Base-by-base conservation (phyloP, 2,888 invertebrate genomes). In the Volucella inflata region DNA sequence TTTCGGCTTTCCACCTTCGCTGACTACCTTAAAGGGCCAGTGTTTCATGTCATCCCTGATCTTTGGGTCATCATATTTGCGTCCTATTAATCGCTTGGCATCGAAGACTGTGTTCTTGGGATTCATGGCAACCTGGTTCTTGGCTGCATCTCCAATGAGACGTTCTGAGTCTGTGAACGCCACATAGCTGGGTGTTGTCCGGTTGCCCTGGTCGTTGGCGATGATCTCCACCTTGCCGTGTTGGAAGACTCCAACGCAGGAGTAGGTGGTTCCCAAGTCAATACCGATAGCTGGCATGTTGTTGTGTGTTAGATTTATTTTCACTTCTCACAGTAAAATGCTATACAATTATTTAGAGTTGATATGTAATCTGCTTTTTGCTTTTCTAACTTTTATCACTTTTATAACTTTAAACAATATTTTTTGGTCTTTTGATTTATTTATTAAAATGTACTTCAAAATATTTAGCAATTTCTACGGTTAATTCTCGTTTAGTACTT, bases 251-350 rank as follows among this genome's bases (percentile, higher is more conserved):
- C 95, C 96, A 42, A 96, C 96, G 89, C 96, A 96, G 70, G 96
- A 96, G 92, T 95, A 97, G 11, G 96, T 96, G 59, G 96, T 97
- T 64, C 96, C 96, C 88, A 96, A 93, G 92, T 97, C 97, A 90
- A 97, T 96, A 84, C 96, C 96, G 87, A 96, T 94, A 57, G 95
- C 94, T 88, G 94, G 93, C 88, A 92, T 89, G 90, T 92, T 93
- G n/a, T n/a, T n/a, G 30, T 30, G 6, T 30, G 30, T 30, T 30
- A 6, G 30, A 93, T 93, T 79, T 51, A 3, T 55, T 16, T 30
- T 50, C 14, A 51, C n/a, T 53, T 30, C 0, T 17, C 11, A 59
- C n/a, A 14, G 8, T 36, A 44, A 55, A 55, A 44, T 53, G 21
- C n/a, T 30, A 30, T 6, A 30, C 30, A 30, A 30, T 30, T 6